Evolutionary conservation across 2,888 invertebrate species (phyloP), one percentile per base, ranked within the genome.

Genomic region (Dermolepida albohirtum): DNA sequence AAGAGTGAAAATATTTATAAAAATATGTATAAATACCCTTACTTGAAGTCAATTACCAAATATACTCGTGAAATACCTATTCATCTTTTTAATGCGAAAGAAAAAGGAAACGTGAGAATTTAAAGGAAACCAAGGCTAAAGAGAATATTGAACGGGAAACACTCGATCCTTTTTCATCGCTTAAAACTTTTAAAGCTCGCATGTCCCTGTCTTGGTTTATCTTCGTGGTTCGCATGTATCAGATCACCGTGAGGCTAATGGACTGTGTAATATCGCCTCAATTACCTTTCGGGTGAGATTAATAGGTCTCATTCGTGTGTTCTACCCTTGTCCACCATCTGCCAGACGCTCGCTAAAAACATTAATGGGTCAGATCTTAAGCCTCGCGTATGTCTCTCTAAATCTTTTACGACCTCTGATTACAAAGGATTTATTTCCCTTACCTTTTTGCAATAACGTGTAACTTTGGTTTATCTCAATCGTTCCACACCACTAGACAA

Each of bases 201-300:
- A 70, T 70, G 72, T 71, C 68, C 70, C 57, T 65, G 66, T 59
- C 68, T 70, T 68, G 71, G 72, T 72, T 72, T 74, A 74, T 74
- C 73, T 71, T 27, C 29, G 50, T 69, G 68, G 72, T 74, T 74
- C 74, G 73, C 72, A 75, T 74, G 74, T 74, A 74, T 73, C 75
- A 73, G 72, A 74, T 73, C 74, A 74, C 72, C 68, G 70, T 59
- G 66, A 50, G 72, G 71, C 75, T 76, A 77, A 77, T 77, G 76
- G 76, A 77, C 75, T 75, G 74, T 75, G 75, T 77, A 76, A 76
- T 77, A 72, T 75, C 73, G 75, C 75, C 75, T 77, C 77, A 76
- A 77, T 77, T 76, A 77, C 74, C 74, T 73, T 71, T 69, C 70
- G 44, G 55, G 47, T 71, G 74, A 77, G 77, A 74, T 76, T 76